Conservation (phyloP, 53 echinoderm and acorn worm genomes). For the Holothuria leucospilota region DNA sequence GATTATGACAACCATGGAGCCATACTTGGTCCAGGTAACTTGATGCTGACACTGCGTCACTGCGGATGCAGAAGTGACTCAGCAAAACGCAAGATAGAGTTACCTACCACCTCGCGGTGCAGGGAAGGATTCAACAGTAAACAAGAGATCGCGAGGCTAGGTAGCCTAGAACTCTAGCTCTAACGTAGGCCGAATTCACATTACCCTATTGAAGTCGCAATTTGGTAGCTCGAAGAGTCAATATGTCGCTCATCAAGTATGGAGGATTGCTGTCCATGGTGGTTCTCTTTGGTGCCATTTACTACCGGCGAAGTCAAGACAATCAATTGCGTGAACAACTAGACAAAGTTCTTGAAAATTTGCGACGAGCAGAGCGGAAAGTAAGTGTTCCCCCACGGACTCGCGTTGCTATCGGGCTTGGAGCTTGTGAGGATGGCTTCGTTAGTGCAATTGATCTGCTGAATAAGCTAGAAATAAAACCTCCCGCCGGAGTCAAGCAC, state of each 20-base stretch:
- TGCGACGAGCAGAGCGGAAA: slow-evolving; percentile 78
- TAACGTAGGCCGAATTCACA: too few relatives aligned
- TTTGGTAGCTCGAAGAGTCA: not conserved
- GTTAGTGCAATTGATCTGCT: slow-evolving; percentile 65
- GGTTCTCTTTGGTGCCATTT: slow-evolving; percentile 66
- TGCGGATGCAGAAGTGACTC: too few relatives aligned
- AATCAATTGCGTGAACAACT: slow-evolving; percentile 70
- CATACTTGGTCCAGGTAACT: too few relatives aligned
- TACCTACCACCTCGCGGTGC: too few relatives aligned
- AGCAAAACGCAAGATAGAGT: too few relatives aligned
- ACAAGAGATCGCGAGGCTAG: too few relatives aligned
- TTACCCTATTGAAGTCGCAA: too few relatives aligned
- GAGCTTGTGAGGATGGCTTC: slow-evolving; percentile 75
- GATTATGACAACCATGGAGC: too few relatives aligned
- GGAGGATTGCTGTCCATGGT: slow-evolving; percentile 67
- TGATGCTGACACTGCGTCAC: too few relatives aligned
- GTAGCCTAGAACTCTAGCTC: too few relatives aligned
- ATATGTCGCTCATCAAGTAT: slow-evolving; percentile 41
- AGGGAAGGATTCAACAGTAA: too few relatives aligned
- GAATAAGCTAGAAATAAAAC: slow-evolving; percentile 63
- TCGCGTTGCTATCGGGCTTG: slow-evolving; percentile 82
- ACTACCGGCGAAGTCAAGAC: slow-evolving; percentile 66
- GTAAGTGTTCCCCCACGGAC: slow-evolving; percentile 56
- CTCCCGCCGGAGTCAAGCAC: slow-evolving; percentile 64
- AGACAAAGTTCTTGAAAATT: slow-evolving; percentile 63